Base-by-base conservation (phyloP, 1,140 invertebrate species). In the Centruroides sculpturatus region DNA sequence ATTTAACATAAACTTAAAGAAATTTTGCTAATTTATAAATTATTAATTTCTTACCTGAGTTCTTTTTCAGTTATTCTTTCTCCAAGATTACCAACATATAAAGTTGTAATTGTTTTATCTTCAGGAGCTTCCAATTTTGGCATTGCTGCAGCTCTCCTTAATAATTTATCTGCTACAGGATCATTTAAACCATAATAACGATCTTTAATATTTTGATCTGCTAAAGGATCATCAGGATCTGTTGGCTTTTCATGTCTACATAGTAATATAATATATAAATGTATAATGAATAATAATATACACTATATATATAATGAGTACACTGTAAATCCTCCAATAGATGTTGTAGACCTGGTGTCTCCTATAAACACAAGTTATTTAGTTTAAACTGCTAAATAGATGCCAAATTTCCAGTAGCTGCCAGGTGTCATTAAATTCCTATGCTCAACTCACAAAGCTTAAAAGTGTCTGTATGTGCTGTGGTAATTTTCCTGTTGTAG, bases 141-240 rank as follows among this genome's bases (percentile, higher is more conserved):
- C 85, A 99, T 87, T 3, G 89, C 86, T 11, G 88, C 92, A 49
- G 89, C 92, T 65, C 94, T 77, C 61, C 89, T 85, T 78, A 99
- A 84, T 35, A 99, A 76, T 73, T 99, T 99, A 68, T 98, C 92
- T 53, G 97, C 97, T 5, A 99, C 95, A 3, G 96, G 97, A 80
- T 99, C 97, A 76, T 99, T 98, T 0, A 89, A 85, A 52, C 97
- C 97, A 77, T 98, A 99, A 71, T 97, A 99, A 66, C 85, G 75
- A 77, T 99, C 97, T 73, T 96, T 96, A 59, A 99, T 99, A 72
- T 99, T 99, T 72, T 99, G 97, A 78, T 99, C 93, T 12, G 92
- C 92, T 4, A 99, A 74, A 8, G 97, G 96, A 80, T 99, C 97
- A 77, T 99, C 97, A 1, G 96, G 96, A 78, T 99, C 96, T 23